phyloP scores from a whole-genome alignment of 2,888 invertebrate species.

The Cremastobaeus sp. region DNA sequence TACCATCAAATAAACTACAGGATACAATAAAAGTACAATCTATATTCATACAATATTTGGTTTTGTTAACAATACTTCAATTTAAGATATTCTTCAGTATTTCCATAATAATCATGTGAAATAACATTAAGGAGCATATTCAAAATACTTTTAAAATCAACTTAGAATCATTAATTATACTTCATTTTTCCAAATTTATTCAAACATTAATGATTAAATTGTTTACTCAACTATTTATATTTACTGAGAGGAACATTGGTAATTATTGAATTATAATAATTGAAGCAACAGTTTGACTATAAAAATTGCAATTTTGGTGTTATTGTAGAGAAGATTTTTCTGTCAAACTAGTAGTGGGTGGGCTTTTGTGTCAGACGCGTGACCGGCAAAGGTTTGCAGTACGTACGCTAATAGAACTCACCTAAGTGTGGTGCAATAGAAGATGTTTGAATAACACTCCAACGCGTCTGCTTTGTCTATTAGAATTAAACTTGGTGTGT shows the following conservation, averaged over 20 bases:
- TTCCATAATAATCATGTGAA: constrained; percentile 15
- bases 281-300: too few species aligned
- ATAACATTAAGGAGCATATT: too few species aligned
- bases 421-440: constrained; percentile 61
- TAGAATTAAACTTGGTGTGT: constrained; percentile 60
- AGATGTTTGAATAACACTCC: constrained; percentile 55
- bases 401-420: constrained; percentile 53
- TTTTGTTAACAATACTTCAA: too few species aligned
- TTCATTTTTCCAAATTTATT: too few species aligned
- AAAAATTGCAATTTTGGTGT: too few species aligned
- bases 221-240: too few species aligned
- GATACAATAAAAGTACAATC: too few species aligned
- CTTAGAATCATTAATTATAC: constrained; percentile 3
- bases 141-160: constrained; percentile 5
- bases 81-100: too few species aligned
- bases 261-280: too few species aligned
- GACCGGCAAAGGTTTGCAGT: constrained; percentile 59
- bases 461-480: constrained; percentile 33
- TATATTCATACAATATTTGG: constrained; percentile 14
- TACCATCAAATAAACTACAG: too few species aligned
- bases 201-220: too few species aligned
- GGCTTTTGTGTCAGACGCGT: constrained; percentile 34
- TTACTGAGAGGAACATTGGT: too few species aligned
- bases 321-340: constrained; percentile 19
- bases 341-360: constrained; percentile 17